Evolutionary conservation across 2,113 vertebrate species (phyloP).

Genomic region (Ploceus nigricollis): DNA sequence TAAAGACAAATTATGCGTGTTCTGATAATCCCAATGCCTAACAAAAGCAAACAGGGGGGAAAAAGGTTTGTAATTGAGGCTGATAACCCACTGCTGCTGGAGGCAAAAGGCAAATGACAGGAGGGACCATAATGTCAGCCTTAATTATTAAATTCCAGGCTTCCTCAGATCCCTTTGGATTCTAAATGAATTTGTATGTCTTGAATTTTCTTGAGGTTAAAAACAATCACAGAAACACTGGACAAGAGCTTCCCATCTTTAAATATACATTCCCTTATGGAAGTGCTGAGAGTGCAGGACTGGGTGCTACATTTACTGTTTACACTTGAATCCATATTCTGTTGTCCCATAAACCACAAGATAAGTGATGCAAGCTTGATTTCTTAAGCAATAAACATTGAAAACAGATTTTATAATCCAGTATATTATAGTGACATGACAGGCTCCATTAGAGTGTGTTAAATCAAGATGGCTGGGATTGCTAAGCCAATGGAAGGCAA

Average conservation of each 20-base stretch:
- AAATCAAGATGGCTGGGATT: background rate
- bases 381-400: background rate
- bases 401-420: background rate
- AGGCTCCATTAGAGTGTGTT: background rate
- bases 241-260: background rate
- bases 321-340: background rate
- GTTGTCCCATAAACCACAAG: background rate
- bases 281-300: background rate
- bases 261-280: background rate
- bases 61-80: background rate
- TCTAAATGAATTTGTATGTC: background rate
- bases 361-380: background rate
- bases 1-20: background rate
- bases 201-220: background rate
- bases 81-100: background rate
- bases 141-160: background rate
- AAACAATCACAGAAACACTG: background rate
- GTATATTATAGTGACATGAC: background rate
- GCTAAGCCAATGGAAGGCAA: background rate
- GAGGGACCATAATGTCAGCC: background rate
- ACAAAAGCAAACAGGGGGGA: background rate
- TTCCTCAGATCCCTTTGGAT: background rate
- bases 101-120: background rate
- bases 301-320: background rate
- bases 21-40: background rate